Conservation (phyloP, 1,140 invertebrate species). For the Hetaerina americana region DNA sequence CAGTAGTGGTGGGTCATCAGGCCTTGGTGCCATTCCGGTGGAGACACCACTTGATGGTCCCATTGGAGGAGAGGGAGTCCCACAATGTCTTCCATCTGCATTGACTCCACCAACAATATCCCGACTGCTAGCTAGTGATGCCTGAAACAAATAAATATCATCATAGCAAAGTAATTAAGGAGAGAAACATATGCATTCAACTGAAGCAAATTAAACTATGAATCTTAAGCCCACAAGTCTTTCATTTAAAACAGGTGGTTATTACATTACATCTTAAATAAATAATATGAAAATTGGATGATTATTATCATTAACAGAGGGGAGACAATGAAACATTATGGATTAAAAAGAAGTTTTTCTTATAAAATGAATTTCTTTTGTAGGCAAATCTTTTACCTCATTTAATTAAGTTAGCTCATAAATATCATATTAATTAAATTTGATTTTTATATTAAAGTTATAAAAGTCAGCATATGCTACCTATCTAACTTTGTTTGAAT, state of each 20-base stretch:
- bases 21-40: slow-evolving; percentile 21
- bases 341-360: no score
- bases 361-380: no score
- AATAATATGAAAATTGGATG: no score
- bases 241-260: slow-evolving; percentile 15
- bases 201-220: neutral
- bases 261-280: no score
- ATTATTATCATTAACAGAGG: no score
- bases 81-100: slow-evolving; percentile 5
- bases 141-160: slow-evolving; percentile 13
- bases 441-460: no score
- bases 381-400: no score
- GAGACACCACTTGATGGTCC: neutral
- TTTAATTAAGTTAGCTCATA: no score
- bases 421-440: no score
- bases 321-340: no score
- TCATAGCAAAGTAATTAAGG: slow-evolving; percentile 13
- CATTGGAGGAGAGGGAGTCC: slow-evolving; percentile 15
- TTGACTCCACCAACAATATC: neutral
- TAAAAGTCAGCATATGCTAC: no score
- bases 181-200: slow-evolving; percentile 25
- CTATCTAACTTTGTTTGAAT: no score
- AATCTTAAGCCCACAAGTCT: slow-evolving; percentile 3
- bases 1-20: slow-evolving; percentile 66
- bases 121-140: slow-evolving; percentile 9